These are phyloP conservation scores for Lasioglossum figueresi DNA, from an alignment of 2,888 invertebrate genomes.

Conservation along the genomic window DNA sequence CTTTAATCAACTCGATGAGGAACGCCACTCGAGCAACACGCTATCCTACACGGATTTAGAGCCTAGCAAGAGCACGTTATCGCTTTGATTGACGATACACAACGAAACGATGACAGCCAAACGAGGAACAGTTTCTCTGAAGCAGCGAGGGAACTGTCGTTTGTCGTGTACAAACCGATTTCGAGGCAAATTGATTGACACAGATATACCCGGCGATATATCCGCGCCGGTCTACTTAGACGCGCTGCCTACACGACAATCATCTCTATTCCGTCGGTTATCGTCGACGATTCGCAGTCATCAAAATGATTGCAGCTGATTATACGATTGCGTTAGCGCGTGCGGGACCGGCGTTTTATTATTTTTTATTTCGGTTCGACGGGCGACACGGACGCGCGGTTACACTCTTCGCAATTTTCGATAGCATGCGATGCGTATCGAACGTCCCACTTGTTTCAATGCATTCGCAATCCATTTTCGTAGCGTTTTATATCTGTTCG, in stretches of 20 bases:
- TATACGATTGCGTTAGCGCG: conserved; percentile 82
- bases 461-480: background rate
- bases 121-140: background rate
- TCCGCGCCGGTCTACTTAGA: conserved; percentile 75
- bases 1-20: background rate
- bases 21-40: background rate
- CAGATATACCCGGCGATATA: conserved; percentile 59
- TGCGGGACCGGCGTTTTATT: conserved; percentile 62
- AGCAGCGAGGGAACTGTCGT: conserved; percentile 13
- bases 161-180: conserved; percentile 47
- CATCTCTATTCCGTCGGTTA: conserved; percentile 80
- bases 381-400: background rate
- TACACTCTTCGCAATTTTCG: too few species aligned
- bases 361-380: background rate
- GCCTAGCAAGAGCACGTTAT: background rate
- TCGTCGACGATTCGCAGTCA: conserved; percentile 81
- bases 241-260: conserved; percentile 81
- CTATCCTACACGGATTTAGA: background rate
- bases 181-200: conserved; percentile 61
- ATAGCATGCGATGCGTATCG: background rate
- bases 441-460: background rate
- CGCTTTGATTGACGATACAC: background rate
- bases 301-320: conserved; percentile 82
- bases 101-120: background rate
- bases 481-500: background rate